Evolutionary conservation across 1,140 invertebrate genomes (phyloP).

Genomic region (Cylas formicarius): DNA sequence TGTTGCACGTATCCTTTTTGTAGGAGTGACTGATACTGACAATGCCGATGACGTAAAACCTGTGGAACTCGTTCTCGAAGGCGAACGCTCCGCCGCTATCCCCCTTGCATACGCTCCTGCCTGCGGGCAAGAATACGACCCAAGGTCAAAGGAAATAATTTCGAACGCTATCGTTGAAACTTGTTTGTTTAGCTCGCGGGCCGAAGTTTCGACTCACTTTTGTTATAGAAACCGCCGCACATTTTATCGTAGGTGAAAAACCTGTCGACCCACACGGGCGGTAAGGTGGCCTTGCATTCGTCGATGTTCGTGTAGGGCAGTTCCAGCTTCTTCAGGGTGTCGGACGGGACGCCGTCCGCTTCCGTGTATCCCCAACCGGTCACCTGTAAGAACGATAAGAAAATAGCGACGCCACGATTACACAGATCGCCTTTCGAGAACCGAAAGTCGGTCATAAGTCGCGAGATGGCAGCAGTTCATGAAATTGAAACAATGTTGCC

Average conservation of each 20-base stretch:
- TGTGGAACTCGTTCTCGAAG: constrained; percentile 9
- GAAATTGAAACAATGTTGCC: constrained; percentile 1
- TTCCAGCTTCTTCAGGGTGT: constrained; percentile 25
- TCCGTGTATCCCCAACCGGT: constrained; percentile 31
- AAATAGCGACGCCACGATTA: too few species aligned
- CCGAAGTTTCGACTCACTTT: constrained; percentile 27
- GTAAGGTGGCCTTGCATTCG: constrained; percentile 17
- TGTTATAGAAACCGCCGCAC: constrained; percentile 27
- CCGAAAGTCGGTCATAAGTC: too few species aligned
- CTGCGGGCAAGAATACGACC: constrained; percentile 18
- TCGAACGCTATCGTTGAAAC: background rate
- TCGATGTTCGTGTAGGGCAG: constrained; percentile 19
- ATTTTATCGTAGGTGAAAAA: constrained; percentile 26
- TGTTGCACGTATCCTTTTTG: constrained; percentile 20
- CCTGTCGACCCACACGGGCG: constrained; percentile 16
- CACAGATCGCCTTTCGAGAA: too few species aligned
- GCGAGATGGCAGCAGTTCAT: background rate
- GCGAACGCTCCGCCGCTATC: constrained; percentile 31
- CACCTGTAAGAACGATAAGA: constrained; percentile 19
- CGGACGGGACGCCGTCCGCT: constrained; percentile 15
- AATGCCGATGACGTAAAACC: constrained; percentile 28
- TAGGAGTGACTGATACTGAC: constrained; percentile 17
- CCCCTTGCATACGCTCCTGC: constrained; percentile 27
- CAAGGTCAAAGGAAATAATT: background rate
- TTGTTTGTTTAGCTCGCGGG: background rate